Percentiles rank a stretch among this genome's conserved stretches.
Evolutionary conservation across 2,113 vertebrate species (phyloP).

Genomic region (Bubalus kerabau): DNA sequence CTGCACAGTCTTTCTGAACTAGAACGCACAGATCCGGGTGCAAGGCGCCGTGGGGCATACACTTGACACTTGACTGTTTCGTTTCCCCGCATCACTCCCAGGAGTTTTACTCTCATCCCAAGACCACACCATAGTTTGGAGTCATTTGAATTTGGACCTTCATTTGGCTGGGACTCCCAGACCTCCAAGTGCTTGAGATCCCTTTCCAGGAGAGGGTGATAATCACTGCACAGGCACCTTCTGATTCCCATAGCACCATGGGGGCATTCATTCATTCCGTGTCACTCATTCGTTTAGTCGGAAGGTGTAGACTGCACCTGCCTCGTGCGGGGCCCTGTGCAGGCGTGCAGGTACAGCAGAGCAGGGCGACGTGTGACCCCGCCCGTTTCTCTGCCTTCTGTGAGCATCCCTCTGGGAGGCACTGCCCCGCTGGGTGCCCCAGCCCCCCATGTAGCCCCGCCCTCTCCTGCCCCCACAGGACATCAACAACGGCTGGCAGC

Average conservation of each 20-base stretch:
- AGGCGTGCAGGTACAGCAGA: not conserved
- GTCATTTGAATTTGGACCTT: not conserved
- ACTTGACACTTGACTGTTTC: not conserved
- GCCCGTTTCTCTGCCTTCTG: not conserved
- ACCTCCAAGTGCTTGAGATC: not conserved
- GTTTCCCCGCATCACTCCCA: not conserved
- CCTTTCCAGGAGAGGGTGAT: too few relatives aligned
- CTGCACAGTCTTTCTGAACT: not conserved
- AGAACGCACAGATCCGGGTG: not conserved
- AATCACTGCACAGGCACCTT: not conserved
- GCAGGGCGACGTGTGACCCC: not conserved
- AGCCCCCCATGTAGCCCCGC: not conserved
- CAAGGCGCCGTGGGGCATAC: accelerated
- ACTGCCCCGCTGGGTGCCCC: not conserved
- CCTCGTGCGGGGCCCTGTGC: accelerated
- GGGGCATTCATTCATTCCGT: not conserved
- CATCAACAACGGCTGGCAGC: conserved; percentile 91
- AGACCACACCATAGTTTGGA: not conserved
- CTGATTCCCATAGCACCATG: accelerated
- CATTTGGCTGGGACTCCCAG: not conserved
- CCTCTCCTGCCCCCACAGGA: conserved; percentile 79
- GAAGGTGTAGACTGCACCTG: not conserved
- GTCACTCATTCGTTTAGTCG: not conserved
- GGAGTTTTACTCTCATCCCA: not conserved
- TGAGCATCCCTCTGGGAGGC: too few relatives aligned